These are phyloP conservation scores for Prunella himalayana DNA, from an alignment of 2,113 vertebrate genomes.

Conservation along the genomic window DNA sequence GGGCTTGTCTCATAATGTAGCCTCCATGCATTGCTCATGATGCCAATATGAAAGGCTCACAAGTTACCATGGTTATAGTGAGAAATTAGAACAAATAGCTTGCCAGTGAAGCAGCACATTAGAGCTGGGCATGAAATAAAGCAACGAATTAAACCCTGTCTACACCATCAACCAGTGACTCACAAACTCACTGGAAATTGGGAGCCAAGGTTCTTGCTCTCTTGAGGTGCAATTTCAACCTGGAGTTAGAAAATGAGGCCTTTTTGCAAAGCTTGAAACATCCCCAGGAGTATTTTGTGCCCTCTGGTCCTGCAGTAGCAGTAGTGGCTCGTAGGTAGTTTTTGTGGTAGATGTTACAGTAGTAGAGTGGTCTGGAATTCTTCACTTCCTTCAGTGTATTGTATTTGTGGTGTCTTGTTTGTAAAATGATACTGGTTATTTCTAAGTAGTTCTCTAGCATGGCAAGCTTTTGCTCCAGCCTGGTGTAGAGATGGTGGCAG, in stretches of 20 bases:
- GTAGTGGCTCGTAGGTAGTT: neutral
- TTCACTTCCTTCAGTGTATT: neutral
- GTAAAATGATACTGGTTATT: neutral
- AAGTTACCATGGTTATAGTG: constrained; percentile 72
- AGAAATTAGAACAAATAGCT: constrained; percentile 57
- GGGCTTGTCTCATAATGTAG: constrained; percentile 68
- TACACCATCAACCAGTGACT: neutral
- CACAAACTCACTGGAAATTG: neutral
- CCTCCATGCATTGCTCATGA: constrained; percentile 73
- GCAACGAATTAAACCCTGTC: neutral
- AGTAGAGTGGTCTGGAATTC: neutral
- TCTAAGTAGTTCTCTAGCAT: neutral
- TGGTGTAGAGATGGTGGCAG: neutral
- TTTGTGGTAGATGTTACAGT: neutral
- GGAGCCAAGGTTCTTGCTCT: neutral
- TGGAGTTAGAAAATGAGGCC: neutral
- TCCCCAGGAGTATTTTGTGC: constrained; percentile 36
- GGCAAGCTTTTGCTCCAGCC: neutral
- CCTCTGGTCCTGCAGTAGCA: constrained; percentile 29
- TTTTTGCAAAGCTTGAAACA: neutral
- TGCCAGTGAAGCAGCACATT: neutral
- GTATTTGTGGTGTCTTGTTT: constrained; percentile 14
- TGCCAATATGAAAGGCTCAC: constrained; percentile 68
- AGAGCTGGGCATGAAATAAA: constrained; percentile 57
- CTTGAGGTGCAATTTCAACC: neutral